These are phyloP conservation scores for Tetrapedia diversipes DNA, from an alignment of 2,888 invertebrate genomes.

Conservation along the genomic window DNA sequence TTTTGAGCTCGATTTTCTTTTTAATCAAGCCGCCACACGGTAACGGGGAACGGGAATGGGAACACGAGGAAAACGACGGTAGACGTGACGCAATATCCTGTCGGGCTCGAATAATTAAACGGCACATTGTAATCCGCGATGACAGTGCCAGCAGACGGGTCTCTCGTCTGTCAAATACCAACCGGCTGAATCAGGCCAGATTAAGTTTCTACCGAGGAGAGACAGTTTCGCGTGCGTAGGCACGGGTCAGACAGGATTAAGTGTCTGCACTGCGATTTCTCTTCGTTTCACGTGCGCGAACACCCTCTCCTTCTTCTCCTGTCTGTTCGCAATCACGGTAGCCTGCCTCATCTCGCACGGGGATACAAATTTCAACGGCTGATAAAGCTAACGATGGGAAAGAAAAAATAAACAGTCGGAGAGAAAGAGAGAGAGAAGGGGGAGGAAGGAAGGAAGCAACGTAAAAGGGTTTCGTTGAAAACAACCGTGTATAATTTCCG, in stretches of 20 bases:
- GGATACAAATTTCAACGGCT: too few relatives aligned
- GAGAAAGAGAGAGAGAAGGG: not conserved
- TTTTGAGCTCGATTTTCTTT: not conserved
- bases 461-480: not conserved
- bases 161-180: slow-evolving; percentile 61
- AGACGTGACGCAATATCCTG: slow-evolving; percentile 42
- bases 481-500: not conserved
- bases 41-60: too few relatives aligned
- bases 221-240: slow-evolving; percentile 64
- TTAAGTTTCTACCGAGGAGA: slow-evolving; percentile 57
- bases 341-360: too few relatives aligned
- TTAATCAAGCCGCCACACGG: slow-evolving; percentile 5
- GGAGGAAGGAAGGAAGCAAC: too few relatives aligned
- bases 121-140: slow-evolving; percentile 54
- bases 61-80: slow-evolving; percentile 13
- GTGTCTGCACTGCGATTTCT: slow-evolving; percentile 50
- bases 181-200: slow-evolving; percentile 58
- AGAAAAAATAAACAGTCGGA: not conserved
- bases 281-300: slow-evolving; percentile 13
- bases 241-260: slow-evolving; percentile 57
- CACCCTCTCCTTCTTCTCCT: not conserved
- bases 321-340: too few relatives aligned
- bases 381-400: too few relatives aligned
- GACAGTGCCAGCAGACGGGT: slow-evolving; percentile 43
- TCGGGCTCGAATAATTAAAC: slow-evolving; percentile 53